These are phyloP conservation scores for Sceloporus undulatus DNA, from an alignment of 2,113 vertebrate genomes.

Conservation along the genomic window DNA sequence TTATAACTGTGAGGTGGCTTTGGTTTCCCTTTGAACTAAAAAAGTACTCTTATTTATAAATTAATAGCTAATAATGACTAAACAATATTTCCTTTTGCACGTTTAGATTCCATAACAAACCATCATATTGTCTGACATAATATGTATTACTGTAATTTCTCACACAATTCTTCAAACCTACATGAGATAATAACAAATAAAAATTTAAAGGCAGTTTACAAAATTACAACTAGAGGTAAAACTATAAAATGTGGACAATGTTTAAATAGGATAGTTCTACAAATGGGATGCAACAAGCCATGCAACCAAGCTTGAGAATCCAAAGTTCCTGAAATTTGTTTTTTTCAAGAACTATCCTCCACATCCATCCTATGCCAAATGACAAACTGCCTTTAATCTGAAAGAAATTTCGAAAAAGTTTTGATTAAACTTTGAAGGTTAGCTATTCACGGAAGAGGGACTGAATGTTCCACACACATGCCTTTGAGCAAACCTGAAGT, in stretches of 20 bases:
- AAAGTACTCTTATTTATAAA: background rate
- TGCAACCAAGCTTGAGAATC: background rate
- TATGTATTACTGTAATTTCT: conserved; percentile 1
- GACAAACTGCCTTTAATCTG: background rate
- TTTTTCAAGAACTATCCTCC: background rate
- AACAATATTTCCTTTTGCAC: conserved; percentile 15
- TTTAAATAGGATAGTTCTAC: background rate
- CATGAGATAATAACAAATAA: background rate
- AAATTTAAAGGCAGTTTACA: background rate
- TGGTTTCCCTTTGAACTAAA: background rate
- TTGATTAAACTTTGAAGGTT: background rate
- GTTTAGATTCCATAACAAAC: conserved; percentile 19
- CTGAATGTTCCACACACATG: background rate
- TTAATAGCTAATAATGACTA: background rate
- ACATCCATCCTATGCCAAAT: background rate
- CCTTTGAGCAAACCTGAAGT: background rate
- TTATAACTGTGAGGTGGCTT: background rate
- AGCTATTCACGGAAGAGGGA: background rate
- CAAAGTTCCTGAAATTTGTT: background rate
- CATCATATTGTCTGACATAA: conserved; percentile 30
- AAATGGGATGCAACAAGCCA: background rate
- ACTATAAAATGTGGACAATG: background rate
- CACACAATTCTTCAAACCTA: background rate
- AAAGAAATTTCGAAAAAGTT: background rate
- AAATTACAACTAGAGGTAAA: background rate